phyloP scores from a whole-genome alignment of 1,140 invertebrate genomes.

The Pogonognathellus flavescens region DNA sequence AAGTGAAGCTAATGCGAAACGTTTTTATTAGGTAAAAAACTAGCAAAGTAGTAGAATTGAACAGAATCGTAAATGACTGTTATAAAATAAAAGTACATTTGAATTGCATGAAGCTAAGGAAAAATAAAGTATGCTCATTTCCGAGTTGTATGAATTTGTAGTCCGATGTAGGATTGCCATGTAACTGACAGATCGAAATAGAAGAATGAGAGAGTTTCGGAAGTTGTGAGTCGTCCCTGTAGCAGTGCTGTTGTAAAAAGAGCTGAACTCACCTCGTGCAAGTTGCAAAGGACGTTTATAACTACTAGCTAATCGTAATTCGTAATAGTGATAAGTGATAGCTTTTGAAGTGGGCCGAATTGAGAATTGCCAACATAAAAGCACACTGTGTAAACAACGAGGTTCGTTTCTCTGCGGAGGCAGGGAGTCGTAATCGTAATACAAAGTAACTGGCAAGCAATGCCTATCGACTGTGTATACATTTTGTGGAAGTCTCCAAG shows the following conservation, averaged over 20 bases:
- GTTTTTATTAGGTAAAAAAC: too few species aligned
- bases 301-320: conserved; percentile 30
- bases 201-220: too few species aligned
- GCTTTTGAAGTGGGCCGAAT: conserved; percentile 63
- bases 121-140: neutral
- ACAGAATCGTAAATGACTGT: too few species aligned
- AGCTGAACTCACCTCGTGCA: neutral
- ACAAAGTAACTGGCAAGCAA: conserved; percentile 36
- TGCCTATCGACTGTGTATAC: conserved; percentile 32
- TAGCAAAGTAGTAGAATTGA: too few species aligned
- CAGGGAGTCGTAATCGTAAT: conserved; percentile 48
- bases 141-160: neutral
- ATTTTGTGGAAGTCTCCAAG: conserved; percentile 56
- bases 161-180: neutral
- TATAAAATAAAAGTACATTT: too few species aligned
- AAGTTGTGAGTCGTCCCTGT: too few species aligned
- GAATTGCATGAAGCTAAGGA: neutral
- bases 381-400: conserved; percentile 63
- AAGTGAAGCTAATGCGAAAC: too few species aligned
- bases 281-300: neutral
- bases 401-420: conserved; percentile 57
- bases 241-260: neutral
- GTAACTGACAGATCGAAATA: neutral
- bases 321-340: conserved; percentile 63
- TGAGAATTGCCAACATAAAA: conserved; percentile 61